Percentiles rank a stretch among this genome's conserved stretches.
phyloP scores from a whole-genome alignment of 2,797 vertebrate species.

The Sebastes minor region DNA sequence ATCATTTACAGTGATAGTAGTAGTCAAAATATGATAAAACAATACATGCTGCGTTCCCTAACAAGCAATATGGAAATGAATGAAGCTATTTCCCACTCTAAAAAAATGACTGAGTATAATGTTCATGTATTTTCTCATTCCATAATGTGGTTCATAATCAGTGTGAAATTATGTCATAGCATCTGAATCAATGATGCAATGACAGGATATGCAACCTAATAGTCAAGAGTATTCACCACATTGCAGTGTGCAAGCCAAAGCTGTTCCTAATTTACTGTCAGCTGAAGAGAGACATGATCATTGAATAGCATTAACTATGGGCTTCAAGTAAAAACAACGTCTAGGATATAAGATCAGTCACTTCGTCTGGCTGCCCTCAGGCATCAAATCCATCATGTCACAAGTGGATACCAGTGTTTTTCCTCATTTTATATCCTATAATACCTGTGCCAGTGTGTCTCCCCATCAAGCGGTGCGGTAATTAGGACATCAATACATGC shows the following conservation, averaged over 20 bases:
- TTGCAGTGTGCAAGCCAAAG: background rate
- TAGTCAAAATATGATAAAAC: too few species aligned
- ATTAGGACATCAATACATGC: conserved; percentile 12
- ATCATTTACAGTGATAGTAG: too few species aligned
- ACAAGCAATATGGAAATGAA: background rate
- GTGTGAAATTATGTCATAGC: background rate
- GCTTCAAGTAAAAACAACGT: background rate
- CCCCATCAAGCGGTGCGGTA: background rate
- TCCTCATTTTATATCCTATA: background rate
- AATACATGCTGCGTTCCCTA: background rate
- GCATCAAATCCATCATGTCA: background rate
- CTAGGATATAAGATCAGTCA: background rate
- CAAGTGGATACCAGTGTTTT: background rate
- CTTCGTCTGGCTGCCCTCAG: background rate
- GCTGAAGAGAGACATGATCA: background rate
- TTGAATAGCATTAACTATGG: background rate
- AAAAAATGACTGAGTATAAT: background rate
- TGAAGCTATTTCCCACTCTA: background rate
- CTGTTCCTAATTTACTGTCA: background rate
- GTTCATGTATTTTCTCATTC: background rate
- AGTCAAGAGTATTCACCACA: background rate
- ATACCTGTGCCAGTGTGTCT: background rate
- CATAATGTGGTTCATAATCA: background rate
- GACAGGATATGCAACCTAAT: background rate
- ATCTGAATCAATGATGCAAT: background rate